Base-by-base conservation (phyloP, 2,888 invertebrate genomes). In the Cryptocephalus primarius region DNA sequence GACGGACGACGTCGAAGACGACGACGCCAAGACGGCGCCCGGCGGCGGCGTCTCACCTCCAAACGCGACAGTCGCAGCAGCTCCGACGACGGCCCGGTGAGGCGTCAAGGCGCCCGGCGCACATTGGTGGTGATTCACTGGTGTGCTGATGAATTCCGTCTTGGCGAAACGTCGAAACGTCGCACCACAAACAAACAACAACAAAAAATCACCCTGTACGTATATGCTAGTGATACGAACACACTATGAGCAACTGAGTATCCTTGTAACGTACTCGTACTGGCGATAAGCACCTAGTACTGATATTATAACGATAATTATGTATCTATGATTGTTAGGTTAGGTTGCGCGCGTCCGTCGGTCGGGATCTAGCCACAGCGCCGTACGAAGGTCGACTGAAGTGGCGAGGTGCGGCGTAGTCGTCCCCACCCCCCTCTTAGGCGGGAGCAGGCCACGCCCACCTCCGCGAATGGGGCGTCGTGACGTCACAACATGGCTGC, bases 401-500 rank as follows among this genome's bases (percentile, higher is more conserved):
- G 22, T 9, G 9, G 9, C 22, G 44, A 33, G 38, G 36, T 36
- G 12, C 38, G 36, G 34, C 13, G 10, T n/a, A 36, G 42, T 32
- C 33, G 42, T 49, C 49, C 47, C 55, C 55, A 39, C 52, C 51
- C 49, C 44, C 44, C 46, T 50, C 56, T 45, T 48, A 45, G 49
- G 43, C 44, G 55, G 13, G 10, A 13, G 22, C 32, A 8, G 32
- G 32, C n/a, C 32, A 6, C 32, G 32, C 10, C 57, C 59, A 60
- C 48, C 50, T 60, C 60, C 58, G 60, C 58, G 55, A 53, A 52
- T 52, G 51, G 56, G 52, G 43, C 51, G 49, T 41, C 41, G 49
- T 61, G 60, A 67, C 66, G 65, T 66, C 65, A 64, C 66, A 67
- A 67, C 59, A 68, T 68, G 68, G 68, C 66, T 59, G 40, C 51